These are phyloP conservation scores for Clarias gariepinus DNA, from an alignment of 2,113 vertebrate species.

Conservation along the genomic window DNA sequence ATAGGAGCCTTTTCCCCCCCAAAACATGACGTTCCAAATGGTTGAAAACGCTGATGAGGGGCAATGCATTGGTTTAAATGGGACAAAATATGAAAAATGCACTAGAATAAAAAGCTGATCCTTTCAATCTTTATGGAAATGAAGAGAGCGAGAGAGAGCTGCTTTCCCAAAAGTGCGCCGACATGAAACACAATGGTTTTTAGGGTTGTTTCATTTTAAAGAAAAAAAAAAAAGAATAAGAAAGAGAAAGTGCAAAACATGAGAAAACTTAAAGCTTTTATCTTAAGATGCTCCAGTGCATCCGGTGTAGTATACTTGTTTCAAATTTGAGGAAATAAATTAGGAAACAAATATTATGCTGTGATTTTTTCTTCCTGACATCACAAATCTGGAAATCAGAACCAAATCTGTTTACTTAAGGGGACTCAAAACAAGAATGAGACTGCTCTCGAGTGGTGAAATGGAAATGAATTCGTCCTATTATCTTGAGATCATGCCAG, in stretches of 20 bases:
- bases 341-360: not conserved
- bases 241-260: not conserved
- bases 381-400: slow-evolving; percentile 28
- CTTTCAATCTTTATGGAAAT: slow-evolving; percentile 22
- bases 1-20: not conserved
- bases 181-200: not conserved
- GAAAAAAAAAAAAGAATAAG: not conserved
- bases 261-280: not conserved
- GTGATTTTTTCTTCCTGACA: not conserved
- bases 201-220: not conserved
- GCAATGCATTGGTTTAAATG: not conserved
- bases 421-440: slow-evolving; percentile 33
- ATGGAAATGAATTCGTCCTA: too few relatives aligned
- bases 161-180: not conserved
- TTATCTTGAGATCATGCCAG: too few relatives aligned
- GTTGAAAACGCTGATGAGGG: slow-evolving; percentile 26
- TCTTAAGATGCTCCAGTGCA: not conserved
- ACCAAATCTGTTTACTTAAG: slow-evolving; percentile 34
- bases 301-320: not conserved
- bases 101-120: slow-evolving; percentile 7
- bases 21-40: slow-evolving; percentile 21
- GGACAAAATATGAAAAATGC: slow-evolving; percentile 15
- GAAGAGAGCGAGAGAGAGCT: not conserved
- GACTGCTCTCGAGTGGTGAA: not conserved
- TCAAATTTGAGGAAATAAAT: not conserved